Evolutionary conservation across 2,113 vertebrate genomes (phyloP).

Genomic region (Neotragus pygmaeus): DNA sequence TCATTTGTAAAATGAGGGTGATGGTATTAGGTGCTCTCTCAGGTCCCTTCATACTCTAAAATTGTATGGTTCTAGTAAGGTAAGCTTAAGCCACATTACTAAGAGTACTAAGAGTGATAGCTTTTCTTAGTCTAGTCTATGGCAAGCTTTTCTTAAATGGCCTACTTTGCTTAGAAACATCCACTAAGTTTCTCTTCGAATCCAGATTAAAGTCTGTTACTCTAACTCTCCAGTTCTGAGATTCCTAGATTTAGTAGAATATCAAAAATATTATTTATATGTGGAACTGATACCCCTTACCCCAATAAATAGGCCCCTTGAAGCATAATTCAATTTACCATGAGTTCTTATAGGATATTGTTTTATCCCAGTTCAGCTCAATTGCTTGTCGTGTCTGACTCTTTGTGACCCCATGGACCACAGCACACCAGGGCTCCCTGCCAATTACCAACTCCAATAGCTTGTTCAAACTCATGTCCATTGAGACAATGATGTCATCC

Average conservation of each 20-base stretch:
- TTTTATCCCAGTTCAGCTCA: background rate
- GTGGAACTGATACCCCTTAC: background rate
- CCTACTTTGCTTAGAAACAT: constrained; percentile 43
- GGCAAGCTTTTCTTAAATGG: constrained; percentile 20
- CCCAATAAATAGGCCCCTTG: background rate
- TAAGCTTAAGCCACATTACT: constrained; percentile 45
- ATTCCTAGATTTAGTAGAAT: background rate
- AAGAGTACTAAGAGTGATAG: constrained; percentile 41
- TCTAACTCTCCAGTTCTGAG: background rate
- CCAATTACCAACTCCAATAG: background rate
- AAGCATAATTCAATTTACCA: background rate
- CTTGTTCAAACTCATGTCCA: background rate
- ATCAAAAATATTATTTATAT: constrained; percentile 16
- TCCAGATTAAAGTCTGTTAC: background rate
- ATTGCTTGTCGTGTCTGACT: background rate
- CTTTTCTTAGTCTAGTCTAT: constrained; percentile 32
- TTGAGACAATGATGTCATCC: background rate
- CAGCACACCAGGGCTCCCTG: background rate
- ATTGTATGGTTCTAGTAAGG: constrained; percentile 59
- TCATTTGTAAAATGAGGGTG: constrained; percentile 16
- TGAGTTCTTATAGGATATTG: background rate
- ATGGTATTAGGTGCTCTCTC: constrained; percentile 20
- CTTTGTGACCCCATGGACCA: background rate
- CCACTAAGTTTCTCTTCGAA: background rate
- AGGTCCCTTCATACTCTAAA: constrained; percentile 36